Evolutionary conservation across 2,113 vertebrate genomes (phyloP).

Genomic region (Gasterosteus aculeatus): DNA sequence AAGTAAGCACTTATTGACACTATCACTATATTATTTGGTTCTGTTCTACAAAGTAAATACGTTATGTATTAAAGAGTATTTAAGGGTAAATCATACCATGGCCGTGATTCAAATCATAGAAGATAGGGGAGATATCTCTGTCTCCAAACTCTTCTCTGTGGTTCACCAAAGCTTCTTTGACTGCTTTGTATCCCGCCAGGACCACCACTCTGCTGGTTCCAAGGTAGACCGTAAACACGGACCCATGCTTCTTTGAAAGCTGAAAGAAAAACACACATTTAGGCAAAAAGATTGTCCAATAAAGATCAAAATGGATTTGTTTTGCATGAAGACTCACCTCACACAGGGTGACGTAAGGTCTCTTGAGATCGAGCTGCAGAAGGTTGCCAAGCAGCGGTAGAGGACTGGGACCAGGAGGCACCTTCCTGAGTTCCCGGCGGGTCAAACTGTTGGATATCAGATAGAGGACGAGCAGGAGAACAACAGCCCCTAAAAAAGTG

Average conservation of each 20-base stretch:
- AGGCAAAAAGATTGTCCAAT: neutral
- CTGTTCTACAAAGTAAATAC: neutral
- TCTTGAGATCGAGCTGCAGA: slow-evolving; percentile 72
- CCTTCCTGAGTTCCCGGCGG: slow-evolving; percentile 13
- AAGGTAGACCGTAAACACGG: slow-evolving; percentile 83
- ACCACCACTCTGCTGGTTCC: slow-evolving; percentile 83
- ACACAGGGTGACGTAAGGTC: slow-evolving; percentile 53
- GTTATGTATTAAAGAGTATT: neutral
- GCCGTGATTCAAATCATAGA: slow-evolving; percentile 67
- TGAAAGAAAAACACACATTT: slow-evolving; percentile 34
- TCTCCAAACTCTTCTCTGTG: slow-evolving; percentile 84
- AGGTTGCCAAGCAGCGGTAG: slow-evolving; percentile 77
- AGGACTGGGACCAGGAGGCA: slow-evolving; percentile 74
- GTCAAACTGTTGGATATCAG: slow-evolving; percentile 18
- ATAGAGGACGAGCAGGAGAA: slow-evolving; percentile 55
- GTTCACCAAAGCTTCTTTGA: slow-evolving; percentile 83
- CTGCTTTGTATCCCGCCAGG: slow-evolving; percentile 82
- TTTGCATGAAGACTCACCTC: slow-evolving; percentile 49
- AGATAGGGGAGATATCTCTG: slow-evolving; percentile 77
- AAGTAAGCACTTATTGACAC: neutral
- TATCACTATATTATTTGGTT: neutral
- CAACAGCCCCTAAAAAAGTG: slow-evolving; percentile 32
- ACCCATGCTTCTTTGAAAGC: slow-evolving; percentile 86
- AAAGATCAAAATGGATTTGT: neutral
- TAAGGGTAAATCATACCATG: slow-evolving; percentile 72